Conservation (phyloP, 2,113 vertebrate species). For the Seriola dumerili region DNA sequence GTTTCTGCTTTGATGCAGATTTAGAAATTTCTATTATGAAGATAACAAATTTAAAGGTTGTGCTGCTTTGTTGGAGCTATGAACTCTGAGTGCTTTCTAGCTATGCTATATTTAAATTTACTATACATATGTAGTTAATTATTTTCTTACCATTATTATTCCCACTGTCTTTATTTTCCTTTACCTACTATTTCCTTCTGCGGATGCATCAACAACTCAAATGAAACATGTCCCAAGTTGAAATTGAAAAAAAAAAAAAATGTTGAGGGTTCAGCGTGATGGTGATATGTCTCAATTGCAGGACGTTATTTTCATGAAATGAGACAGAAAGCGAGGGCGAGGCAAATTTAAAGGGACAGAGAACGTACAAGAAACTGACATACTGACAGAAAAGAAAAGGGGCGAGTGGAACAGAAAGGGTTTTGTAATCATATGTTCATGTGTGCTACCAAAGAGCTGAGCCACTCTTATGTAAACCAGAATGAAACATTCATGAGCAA, state of each 20-base stretch:
- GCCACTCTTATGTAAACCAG: constrained; percentile 71
- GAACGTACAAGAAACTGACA: constrained; percentile 5
- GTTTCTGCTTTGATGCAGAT: not conserved
- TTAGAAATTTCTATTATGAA: not conserved
- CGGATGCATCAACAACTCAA: constrained; percentile 1
- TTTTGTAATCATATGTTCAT: constrained; percentile 60
- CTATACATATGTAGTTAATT: not conserved
- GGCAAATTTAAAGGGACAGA: constrained; percentile 40
- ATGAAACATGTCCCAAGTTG: not conserved
- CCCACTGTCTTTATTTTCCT: not conserved
- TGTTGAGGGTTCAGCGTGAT: not conserved
- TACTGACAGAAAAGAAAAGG: constrained; percentile 4
- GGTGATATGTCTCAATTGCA: constrained; percentile 16
- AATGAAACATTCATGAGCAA: constrained; percentile 75
- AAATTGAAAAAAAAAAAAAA: constrained; percentile 9
- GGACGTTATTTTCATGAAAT: constrained; percentile 47
- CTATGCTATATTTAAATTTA: not conserved
- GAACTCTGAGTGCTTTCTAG: not conserved
- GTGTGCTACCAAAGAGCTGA: constrained; percentile 59
- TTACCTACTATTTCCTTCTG: not conserved
- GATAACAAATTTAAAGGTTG: not conserved
- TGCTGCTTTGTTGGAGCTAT: not conserved
- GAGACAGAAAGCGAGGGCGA: constrained; percentile 22
- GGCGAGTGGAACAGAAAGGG: constrained; percentile 28
- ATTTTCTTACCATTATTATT: not conserved